Base-by-base conservation (phyloP, 2,888 invertebrate genomes). In the Aethes cnicana region DNA sequence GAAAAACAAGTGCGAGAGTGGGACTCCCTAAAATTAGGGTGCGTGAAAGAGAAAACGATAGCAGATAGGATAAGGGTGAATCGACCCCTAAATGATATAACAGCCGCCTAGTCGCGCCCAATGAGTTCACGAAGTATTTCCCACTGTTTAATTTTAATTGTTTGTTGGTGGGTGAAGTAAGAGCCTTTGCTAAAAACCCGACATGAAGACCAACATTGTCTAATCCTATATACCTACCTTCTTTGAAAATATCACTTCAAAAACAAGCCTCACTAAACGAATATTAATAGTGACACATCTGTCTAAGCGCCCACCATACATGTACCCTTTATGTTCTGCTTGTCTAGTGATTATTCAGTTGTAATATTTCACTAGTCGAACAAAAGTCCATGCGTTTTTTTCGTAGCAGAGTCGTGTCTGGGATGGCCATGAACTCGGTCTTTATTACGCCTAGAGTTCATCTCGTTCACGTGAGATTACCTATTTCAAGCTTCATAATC, bases 361-460 rank as follows among this genome's bases (percentile, higher is more conserved):
- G 50, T 52, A 52, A 52, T 44, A 52, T 52, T 46, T 52, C 52
- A 52, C 52, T 26, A 52, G 52, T 46, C 26, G 52, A 52, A 52
- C 52, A 69, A 69, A 66, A 62, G 63, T 68, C 62, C 62, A 68
- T 72, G 63, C 67, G 69, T 66, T 67, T 70, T n/a, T 61, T 66
- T 41, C 48, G 32, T 48, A 52, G 59, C 48, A 46, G 54, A 57
- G 61, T 60, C 79, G 73, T 78, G 77, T 61, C 66, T 55, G 64
- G 72, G 70, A 74, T 72, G 84, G 80, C 86, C 86, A 80, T 88
- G 87, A 87, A 86, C 87, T 74, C 78, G 48, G 61, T 66, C 72
- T 75, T 74, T 77, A 76, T 81, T 81, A 75, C 74, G 77, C 69
- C 63, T 69, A 60, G 78, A 85, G 85, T 85, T 87, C 84, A 81